phyloP scores from a whole-genome alignment of 2,113 vertebrate species.

The Pimephales promelas region DNA sequence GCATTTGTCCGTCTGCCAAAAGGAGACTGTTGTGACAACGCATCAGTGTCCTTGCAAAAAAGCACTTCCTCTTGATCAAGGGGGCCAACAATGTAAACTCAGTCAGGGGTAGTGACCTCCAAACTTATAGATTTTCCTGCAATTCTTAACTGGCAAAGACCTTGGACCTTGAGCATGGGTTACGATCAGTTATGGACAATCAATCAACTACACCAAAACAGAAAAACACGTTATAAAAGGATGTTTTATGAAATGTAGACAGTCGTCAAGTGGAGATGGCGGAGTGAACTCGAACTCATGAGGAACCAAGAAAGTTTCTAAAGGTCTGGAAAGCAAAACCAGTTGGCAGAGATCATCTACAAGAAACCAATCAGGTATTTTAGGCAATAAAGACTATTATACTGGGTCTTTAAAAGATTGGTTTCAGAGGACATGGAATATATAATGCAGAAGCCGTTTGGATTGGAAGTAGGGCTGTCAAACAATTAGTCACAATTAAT shows the following conservation, averaged over 20 bases:
- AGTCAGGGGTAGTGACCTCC: constrained; percentile 39
- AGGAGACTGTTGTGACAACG: background rate
- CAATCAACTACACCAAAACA: constrained; percentile 68
- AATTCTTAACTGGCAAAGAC: constrained; percentile 70
- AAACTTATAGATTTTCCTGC: constrained; percentile 68
- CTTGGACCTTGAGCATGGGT: constrained; percentile 64
- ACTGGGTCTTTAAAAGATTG: background rate
- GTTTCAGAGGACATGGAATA: background rate
- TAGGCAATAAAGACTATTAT: background rate
- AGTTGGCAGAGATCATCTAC: background rate
- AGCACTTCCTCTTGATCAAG: constrained; percentile 38
- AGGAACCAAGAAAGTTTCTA: background rate
- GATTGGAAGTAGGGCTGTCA: no score
- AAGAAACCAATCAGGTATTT: background rate
- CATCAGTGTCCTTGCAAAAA: constrained; percentile 11
- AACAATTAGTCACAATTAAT: no score
- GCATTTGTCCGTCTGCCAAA: constrained; percentile 22
- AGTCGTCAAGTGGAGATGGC: background rate
- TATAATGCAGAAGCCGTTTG: background rate
- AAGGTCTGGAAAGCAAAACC: background rate
- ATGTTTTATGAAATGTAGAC: background rate
- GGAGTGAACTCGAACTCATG: background rate
- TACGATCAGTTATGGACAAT: constrained; percentile 66
- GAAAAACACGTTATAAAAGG: background rate
- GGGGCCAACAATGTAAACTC: constrained; percentile 40